These are phyloP conservation scores for Drosophila jambulina DNA, from an alignment of 1,140 invertebrate species.

Conservation along the genomic window DNA sequence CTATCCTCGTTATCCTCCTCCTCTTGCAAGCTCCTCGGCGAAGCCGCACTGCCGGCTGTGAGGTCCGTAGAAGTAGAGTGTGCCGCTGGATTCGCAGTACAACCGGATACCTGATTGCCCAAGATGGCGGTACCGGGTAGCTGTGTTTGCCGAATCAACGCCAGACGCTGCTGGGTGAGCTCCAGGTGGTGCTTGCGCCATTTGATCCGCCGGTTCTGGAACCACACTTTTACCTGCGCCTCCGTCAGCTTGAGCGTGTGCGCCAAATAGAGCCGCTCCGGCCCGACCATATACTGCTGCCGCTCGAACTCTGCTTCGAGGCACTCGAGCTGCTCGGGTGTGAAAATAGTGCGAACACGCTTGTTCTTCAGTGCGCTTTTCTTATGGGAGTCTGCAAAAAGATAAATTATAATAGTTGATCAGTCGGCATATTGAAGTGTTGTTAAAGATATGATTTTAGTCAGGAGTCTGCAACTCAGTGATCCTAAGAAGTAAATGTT, in stretches of 20 bases:
- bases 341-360: conserved; percentile 97
- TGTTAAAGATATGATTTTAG: not conserved
- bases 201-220: conserved; percentile 98
- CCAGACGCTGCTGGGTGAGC: conserved; percentile 94
- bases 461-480: not conserved
- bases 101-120: conserved; percentile 10
- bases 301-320: conserved; percentile 96
- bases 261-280: conserved; percentile 95
- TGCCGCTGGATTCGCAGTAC: conserved; percentile 14
- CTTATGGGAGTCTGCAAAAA: conserved; percentile 64
- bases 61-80: conserved; percentile 39
- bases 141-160: conserved; percentile 89
- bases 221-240: conserved; percentile 98
- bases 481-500: not conserved
- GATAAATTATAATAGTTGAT: not conserved
- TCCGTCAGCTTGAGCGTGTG: conserved; percentile 95
- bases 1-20: conserved; percentile 79
- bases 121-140: conserved; percentile 52
- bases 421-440: not conserved
- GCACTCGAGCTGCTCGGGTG: conserved; percentile 95
- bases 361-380: conserved; percentile 87
- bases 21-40: conserved; percentile 61
- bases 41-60: conserved; percentile 36
- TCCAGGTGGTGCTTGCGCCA: conserved; percentile 97
- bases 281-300: conserved; percentile 98